Evolutionary conservation across 2,797 vertebrate genomes (phyloP), one percentile per base, ranked within the genome.

Genomic region (Jordanella pulchra): DNA sequence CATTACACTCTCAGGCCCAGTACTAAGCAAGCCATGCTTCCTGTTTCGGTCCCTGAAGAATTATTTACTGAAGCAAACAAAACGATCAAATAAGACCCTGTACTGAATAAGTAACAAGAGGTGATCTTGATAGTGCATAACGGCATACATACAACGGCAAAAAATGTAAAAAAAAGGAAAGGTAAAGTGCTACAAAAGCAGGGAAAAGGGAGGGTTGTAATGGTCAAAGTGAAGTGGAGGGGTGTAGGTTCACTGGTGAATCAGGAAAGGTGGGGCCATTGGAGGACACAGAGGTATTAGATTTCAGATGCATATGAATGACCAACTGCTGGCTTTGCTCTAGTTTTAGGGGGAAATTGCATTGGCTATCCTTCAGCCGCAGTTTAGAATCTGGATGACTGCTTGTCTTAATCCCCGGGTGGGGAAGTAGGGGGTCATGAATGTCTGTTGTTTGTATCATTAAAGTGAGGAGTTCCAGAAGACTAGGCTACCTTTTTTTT

Each of bases 251-350:
- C 89, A 88, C 80, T 89, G 87, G 88, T 89, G 84, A 90, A 83
- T 87, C 83, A 86, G 86, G 86, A 86, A 83, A 89, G 91, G 88
- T 89, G 88, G 91, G 88, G 90, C 86, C 79, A 69, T 71, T 7
- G 78, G 77, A 89, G 88, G 89, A 81, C 89, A 90, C 87, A 85
- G 88, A 82, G 81, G 93, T 93, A 93, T 95, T 95, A 93, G 92
- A 92, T 94, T 95, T 94, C 93, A 94, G 89, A 93, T 93, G 89
- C 93, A 94, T 94, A 93, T 93, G 92, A 95, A 95, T 94, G 90
- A 92, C 90, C 86, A 89, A 93, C 93, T 90, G 91, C 91, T 93
- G 91, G 83, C 82, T 92, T 86, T 65, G 85, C 86, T 89, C 89
- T 82, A 82, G 91, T 87, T 90, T 87, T 73, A 81, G 83, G 88